Base-by-base conservation (phyloP, 2,113 vertebrate genomes). In the Pardalotus punctatus region DNA sequence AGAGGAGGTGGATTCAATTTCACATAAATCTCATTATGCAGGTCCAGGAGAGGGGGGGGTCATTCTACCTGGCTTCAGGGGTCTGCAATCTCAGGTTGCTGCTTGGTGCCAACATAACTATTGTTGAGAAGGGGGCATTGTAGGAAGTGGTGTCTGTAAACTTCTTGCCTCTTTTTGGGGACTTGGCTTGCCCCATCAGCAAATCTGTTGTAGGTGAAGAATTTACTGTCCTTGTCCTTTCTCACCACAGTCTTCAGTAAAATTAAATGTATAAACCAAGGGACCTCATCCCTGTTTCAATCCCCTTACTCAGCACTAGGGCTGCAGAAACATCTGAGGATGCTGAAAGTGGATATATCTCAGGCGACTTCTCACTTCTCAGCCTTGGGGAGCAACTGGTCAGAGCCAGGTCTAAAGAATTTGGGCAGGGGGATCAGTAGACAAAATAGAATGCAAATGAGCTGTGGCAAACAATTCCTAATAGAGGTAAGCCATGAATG, bases 31-130 rank as follows among this genome's bases (percentile, higher is more conserved):
- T 20, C 28, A 29, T 7, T 1, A 35, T 31, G 20, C n/a, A 76
- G 22, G 33, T 56, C 22, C 51, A 66, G 38, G 29, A 73, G 62
- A 43, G 6, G 6, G 2, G 5, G 0, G 2, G 5, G 0, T 66
- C 11, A 29, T 93, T 66, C 35, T 56, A n/a, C 47, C 11, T 47
- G 24, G 14, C 19, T 85, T 79, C 29, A 42, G 10, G 7, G 11
- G 8, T 47, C 33, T 70, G 23, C 25, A 67, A 1, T 40, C 40
- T 53, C 50, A 70, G 14, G 5, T 66, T 81, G 42, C 18, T 83
- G 12, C 47, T 73, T 70, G 35, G 14, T 69, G 33, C 18, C 57
- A 76, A 2, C 23, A 9, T 35, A 58, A 66, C 16, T 67, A 11
- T 16, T 74, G 65, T 4, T 72, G 40, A 90, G 70, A 85, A 81